Percentiles rank a stretch among this genome's conserved stretches.
Conservation (phyloP, 1,140 invertebrate species). For the Achatina immaculata region DNA sequence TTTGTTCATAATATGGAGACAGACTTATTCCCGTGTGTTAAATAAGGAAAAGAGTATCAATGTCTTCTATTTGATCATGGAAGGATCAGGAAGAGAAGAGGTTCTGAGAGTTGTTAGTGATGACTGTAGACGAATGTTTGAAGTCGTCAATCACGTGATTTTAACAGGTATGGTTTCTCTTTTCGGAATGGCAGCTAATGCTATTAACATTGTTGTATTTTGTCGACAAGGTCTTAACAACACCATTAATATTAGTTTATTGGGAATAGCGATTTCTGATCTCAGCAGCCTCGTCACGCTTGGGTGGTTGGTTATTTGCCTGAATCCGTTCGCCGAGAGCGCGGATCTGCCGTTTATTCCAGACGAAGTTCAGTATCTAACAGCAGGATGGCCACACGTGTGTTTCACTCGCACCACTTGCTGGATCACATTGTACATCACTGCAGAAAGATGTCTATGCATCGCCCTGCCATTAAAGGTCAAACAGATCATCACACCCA, state of each 20-base stretch:
- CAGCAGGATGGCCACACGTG: background rate
- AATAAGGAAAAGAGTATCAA: too few relatives aligned
- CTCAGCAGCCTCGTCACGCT: background rate
- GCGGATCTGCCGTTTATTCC: background rate
- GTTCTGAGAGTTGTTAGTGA: too few relatives aligned
- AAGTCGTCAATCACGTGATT: background rate
- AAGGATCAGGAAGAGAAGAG: too few relatives aligned
- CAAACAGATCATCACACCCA: slow-evolving; percentile 1
- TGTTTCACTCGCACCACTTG: slow-evolving; percentile 1
- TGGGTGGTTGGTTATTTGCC: background rate
- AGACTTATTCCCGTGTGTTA: too few relatives aligned
- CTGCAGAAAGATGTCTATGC: slow-evolving; percentile 12
- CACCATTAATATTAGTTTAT: slow-evolving; percentile 12
- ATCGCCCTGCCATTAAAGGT: background rate
- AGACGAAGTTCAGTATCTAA: background rate
- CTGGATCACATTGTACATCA: slow-evolving; percentile 17
- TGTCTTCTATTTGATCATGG: too few relatives aligned
- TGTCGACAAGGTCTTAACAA: background rate
- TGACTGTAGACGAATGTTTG: too few relatives aligned
- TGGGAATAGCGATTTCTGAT: slow-evolving; percentile 1
- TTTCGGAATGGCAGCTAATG: background rate
- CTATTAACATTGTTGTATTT: slow-evolving; percentile 6
- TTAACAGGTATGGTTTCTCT: background rate
- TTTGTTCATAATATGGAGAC: too few relatives aligned
- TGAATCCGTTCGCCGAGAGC: background rate